Conservation (phyloP, 2,113 vertebrate genomes). For the Chaetorhynchus papuensis region DNA sequence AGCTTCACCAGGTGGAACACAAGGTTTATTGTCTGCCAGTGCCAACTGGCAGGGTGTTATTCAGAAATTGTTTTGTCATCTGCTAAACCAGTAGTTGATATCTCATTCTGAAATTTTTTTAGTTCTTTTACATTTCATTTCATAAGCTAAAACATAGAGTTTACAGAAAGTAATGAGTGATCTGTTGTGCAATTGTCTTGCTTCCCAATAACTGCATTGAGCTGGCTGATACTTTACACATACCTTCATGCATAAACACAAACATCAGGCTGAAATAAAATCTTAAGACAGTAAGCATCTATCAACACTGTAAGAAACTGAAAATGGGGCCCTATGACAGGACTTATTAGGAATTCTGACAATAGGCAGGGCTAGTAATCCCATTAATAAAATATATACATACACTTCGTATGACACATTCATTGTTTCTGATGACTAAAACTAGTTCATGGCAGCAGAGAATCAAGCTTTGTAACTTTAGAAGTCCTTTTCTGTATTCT, state of each 20-base stretch:
- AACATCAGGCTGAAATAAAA: not conserved
- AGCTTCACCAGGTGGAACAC: not conserved
- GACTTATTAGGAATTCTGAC: not conserved
- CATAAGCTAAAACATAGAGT: not conserved
- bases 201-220: not conserved
- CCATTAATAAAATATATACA: not conserved
- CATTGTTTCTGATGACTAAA: not conserved
- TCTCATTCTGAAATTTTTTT: not conserved
- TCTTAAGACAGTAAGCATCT: not conserved
- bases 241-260: not conserved
- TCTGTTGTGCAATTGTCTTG: not conserved
- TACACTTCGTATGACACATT: not conserved
- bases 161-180: not conserved
- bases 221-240: not conserved
- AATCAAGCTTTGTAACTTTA: not conserved
- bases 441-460: not conserved
- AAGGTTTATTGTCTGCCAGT: not conserved
- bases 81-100: not conserved
- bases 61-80: not conserved
- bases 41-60: not conserved
- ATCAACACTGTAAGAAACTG: not conserved
- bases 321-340: not conserved
- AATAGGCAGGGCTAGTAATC: not conserved
- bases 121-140: not conserved
- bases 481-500: not conserved